Percentiles rank a stretch among this genome's conserved stretches.
Evolutionary conservation across 2,113 vertebrate species (phyloP).

Genomic region (Hydropotes inermis): DNA sequence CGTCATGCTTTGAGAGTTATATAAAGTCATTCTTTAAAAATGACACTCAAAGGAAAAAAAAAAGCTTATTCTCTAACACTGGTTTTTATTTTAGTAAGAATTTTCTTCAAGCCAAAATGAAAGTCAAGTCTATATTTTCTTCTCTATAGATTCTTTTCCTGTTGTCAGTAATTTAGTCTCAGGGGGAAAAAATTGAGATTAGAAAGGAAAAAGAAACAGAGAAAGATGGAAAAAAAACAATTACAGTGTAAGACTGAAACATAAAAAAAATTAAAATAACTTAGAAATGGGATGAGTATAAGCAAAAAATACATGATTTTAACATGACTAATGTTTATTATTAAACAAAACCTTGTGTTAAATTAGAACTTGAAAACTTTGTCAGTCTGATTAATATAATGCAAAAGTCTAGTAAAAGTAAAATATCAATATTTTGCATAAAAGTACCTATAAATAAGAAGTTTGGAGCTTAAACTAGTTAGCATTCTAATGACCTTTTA

Average conservation of each 20-base stretch:
- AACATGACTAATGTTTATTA: not conserved
- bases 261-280: not conserved
- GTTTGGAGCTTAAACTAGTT: not conserved
- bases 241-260: not conserved
- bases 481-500: conserved; percentile 44
- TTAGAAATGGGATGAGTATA: not conserved
- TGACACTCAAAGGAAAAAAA: not conserved
- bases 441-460: not conserved
- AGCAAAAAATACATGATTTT: not conserved
- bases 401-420: not conserved
- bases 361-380: conserved; percentile 21
- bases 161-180: not conserved
- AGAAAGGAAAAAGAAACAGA: not conserved
- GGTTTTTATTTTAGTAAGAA: conserved; percentile 10
- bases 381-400: not conserved
- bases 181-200: not conserved
- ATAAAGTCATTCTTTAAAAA: not conserved
- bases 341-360: not conserved
- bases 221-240: not conserved
- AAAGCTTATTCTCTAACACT: not conserved
- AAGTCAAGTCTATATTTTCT: not conserved
- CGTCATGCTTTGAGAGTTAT: not conserved
- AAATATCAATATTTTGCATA: conserved; percentile 20
- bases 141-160: not conserved
- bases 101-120: conserved; percentile 3